A percentile compares a stretch with the other conserved stretches of the same genome.
These are phyloP conservation scores for Mythimna impura DNA, from an alignment of 2,888 invertebrate genomes.

Conservation along the genomic window DNA sequence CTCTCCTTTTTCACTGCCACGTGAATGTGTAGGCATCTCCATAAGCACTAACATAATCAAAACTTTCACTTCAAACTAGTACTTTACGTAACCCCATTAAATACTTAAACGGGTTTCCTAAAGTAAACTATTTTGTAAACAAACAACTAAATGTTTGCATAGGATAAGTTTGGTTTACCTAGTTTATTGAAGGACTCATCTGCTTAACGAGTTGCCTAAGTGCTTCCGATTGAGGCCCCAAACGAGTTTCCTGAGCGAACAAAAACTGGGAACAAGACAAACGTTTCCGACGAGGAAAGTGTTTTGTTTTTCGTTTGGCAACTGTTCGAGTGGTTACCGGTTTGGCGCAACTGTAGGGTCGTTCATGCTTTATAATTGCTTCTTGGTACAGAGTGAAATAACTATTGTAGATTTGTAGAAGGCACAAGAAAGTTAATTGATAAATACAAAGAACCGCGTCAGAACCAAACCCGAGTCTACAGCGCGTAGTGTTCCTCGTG, in stretches of 20 bases:
- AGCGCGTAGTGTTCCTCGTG: no score
- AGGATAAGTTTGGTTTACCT: constrained; percentile 39
- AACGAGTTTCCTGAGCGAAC: constrained; percentile 36
- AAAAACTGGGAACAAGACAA: constrained; percentile 38
- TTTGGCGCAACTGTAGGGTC: neutral
- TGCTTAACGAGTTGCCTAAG: constrained; percentile 55
- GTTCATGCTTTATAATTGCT: neutral
- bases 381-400: neutral
- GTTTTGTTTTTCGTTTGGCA: constrained; percentile 32
- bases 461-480: no score
- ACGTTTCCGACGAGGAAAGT: constrained; percentile 14
- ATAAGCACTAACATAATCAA: constrained; percentile 6
- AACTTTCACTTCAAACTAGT: neutral
- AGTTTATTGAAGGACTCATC: constrained; percentile 46
- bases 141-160: constrained; percentile 29
- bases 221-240: constrained; percentile 46
- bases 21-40: neutral
- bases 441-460: neutral
- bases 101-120: constrained; percentile 14
- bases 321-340: constrained; percentile 9
- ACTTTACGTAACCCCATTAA: constrained; percentile 14
- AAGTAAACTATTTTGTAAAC: constrained; percentile 36
- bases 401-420: neutral
- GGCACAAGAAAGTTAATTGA: neutral
- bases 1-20: neutral